These are phyloP conservation scores for Fistularia tabacaria DNA, from an alignment of 2,797 vertebrate species.

Conservation along the genomic window DNA sequence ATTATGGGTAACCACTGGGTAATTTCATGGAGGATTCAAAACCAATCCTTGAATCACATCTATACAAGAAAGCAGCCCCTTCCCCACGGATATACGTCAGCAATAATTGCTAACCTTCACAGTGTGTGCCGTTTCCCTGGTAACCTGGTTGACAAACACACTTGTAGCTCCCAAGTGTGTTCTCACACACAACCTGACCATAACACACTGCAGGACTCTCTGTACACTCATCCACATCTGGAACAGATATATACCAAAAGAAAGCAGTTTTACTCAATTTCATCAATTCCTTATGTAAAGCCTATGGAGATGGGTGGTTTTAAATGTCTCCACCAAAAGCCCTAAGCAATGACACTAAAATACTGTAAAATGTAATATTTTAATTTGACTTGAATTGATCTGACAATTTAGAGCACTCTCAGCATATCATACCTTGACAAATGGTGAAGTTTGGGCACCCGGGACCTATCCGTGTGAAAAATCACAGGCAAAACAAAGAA, in stretches of 20 bases:
- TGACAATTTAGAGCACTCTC: neutral
- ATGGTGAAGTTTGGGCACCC: constrained; percentile 55
- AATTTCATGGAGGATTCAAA: constrained; percentile 4
- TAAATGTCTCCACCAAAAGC: no score
- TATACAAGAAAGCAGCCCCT: constrained; percentile 30
- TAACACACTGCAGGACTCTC: constrained; percentile 63
- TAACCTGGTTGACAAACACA: constrained; percentile 78
- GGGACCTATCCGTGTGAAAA: constrained; percentile 40
- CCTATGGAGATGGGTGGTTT: no score
- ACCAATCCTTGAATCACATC: constrained; percentile 28
- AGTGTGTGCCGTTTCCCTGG: constrained; percentile 80
- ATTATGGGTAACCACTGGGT: neutral
- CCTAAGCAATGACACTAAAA: no score
- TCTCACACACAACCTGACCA: constrained; percentile 74
- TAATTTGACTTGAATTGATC: no score
- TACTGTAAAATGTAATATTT: no score
- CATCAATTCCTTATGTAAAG: no score
- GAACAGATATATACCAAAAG: constrained; percentile 9
- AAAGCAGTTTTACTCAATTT: neutral
- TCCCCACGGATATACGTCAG: constrained; percentile 37
- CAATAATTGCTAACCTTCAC: constrained; percentile 72
- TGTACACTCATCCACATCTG: constrained; percentile 78
- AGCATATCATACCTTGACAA: constrained; percentile 56
- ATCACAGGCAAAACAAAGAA: constrained; percentile 1
- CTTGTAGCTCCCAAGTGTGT: constrained; percentile 76